Evolutionary conservation across 2,888 invertebrate genomes (phyloP).

Genomic region (Epinotia demarniana): DNA sequence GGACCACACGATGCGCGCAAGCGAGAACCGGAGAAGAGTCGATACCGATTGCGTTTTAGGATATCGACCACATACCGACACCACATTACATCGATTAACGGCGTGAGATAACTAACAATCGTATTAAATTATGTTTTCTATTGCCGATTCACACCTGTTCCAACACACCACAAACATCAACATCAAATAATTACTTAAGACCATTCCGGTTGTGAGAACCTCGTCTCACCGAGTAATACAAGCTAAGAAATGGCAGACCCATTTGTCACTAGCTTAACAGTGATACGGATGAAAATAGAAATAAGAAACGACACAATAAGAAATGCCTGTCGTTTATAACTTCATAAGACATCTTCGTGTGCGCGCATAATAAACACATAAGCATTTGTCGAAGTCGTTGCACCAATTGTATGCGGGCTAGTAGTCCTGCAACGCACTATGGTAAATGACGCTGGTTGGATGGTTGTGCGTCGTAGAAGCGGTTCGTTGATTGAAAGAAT

Average conservation of each 20-base stretch:
- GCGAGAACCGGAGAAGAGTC: constrained; percentile 60
- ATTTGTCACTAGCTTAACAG: constrained; percentile 55
- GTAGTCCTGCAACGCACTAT: constrained; percentile 67
- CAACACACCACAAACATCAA: constrained; percentile 53
- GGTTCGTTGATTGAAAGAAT: constrained; percentile 72
- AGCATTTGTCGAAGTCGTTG: constrained; percentile 66
- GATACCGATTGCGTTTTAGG: constrained; percentile 64
- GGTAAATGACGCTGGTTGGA: constrained; percentile 62
- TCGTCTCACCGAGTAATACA: constrained; percentile 29
- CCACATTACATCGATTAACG: constrained; percentile 67
- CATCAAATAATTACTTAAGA: constrained; percentile 44
- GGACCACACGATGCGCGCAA: constrained; percentile 67
- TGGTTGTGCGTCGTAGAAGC: constrained; percentile 59
- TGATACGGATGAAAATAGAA: constrained; percentile 56
- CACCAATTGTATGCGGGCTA: constrained; percentile 64
- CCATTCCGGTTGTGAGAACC: constrained; percentile 39
- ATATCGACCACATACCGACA: constrained; percentile 64
- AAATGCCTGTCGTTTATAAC: constrained; percentile 66
- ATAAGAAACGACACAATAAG: constrained; percentile 59
- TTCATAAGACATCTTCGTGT: constrained; percentile 69
- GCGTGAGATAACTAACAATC: constrained; percentile 65
- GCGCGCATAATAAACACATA: constrained; percentile 69
- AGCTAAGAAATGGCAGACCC: constrained; percentile 55
- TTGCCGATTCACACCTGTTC: constrained; percentile 63
- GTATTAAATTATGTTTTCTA: constrained; percentile 67